A percentile compares a stretch with the other conserved stretches of the same genome.
These are phyloP conservation scores for Pantherophis alleghaniensis DNA, from an alignment of 2,797 vertebrate species.

Conservation along the genomic window DNA sequence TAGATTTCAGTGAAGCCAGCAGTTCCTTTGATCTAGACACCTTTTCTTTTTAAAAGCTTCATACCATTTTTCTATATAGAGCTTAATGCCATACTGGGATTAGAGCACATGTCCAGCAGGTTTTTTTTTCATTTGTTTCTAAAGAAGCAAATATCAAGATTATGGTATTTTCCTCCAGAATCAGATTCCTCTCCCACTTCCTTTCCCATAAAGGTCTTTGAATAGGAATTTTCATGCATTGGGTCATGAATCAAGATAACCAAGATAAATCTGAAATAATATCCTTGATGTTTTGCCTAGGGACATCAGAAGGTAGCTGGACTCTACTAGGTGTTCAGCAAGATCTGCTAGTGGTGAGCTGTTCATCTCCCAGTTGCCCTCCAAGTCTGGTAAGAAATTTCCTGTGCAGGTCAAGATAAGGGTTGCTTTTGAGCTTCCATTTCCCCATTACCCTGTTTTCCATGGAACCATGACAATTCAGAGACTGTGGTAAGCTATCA, in stretches of 20 bases:
- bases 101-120: background rate
- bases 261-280: background rate
- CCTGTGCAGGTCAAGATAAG: background rate
- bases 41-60: background rate
- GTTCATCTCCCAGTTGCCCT: constrained; percentile 76
- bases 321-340: constrained; percentile 78
- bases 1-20: background rate
- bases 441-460: background rate
- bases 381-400: constrained; percentile 74
- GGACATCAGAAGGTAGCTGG: constrained; percentile 74
- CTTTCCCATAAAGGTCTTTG: background rate
- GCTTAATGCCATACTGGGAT: background rate
- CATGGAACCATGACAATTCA: background rate
- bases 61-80: background rate
- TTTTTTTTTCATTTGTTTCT: background rate
- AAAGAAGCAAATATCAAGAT: background rate
- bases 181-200: background rate
- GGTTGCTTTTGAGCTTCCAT: background rate
- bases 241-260: background rate
- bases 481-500: background rate
- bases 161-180: background rate
- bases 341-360: constrained; percentile 79
- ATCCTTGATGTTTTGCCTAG: constrained; percentile 33
- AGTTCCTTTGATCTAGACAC: background rate
- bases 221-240: background rate